Evolutionary conservation across 1,140 invertebrate genomes (phyloP), one percentile per base, ranked within the genome.

Genomic region (Calephelis nemesis): DNA sequence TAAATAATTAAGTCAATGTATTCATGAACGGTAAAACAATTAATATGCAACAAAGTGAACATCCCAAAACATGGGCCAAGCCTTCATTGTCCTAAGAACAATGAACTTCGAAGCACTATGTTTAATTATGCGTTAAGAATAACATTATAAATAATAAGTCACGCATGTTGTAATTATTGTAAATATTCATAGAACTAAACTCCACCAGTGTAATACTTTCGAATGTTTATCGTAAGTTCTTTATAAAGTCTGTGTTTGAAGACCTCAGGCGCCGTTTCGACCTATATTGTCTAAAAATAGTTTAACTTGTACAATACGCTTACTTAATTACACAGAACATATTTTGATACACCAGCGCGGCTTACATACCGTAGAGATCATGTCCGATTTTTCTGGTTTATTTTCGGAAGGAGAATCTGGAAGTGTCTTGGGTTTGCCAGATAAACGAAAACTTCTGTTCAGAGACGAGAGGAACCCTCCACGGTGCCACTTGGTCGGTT

Each of bases 401-500:
- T 71, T 77, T 48, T 86, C 81, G 42, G 78, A 68, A 1, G 77
- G 80, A 30, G 78, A 86, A 63, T 67, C 82, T 50, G 70, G 76
- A 13, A 70, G 71, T 71, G 74, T 83, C 73, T 77, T 87, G 40
- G 83, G 78, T 65, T 82, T 86, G 49, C 75, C 77, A 67, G 79
- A 73, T 62, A 87, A 72, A 63, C 88, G 84, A 74, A 90, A 85
- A 78, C 88, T 90, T 78, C 83, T 80, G 68, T 90, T 90, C 10
- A 90, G 76, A 65, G 81, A 73, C 63, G 81, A 88, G 72, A 90
- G 79, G 78, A 90, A 87, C 52, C 88, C 83, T 73, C 85, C 85
- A 74, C 84, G 87, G 73, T 87, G 82, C 88, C 88, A 87, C 82
- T 87, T 90, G 76, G 71, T 83, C 65, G 83, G 74, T 77, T 88